Conservation (phyloP, 35 echinoderm and acorn worm species). For the Lytechinus pictus region DNA sequence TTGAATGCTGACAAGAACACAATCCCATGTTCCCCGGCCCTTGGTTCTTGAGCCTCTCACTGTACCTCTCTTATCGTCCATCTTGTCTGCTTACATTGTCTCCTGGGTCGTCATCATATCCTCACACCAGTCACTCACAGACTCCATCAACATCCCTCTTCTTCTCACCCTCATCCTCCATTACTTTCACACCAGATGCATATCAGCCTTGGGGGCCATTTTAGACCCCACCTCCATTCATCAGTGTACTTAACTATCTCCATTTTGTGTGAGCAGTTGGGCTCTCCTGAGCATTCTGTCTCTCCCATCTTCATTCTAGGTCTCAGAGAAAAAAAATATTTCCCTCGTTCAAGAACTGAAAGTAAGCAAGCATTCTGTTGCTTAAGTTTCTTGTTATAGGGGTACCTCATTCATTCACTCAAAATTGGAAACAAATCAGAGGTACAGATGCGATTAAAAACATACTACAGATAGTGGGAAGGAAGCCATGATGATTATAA, state of each 20-base stretch:
- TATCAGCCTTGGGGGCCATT: slow-evolving; percentile 8
- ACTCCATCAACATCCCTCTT: slow-evolving; percentile 17
- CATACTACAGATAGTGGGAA: background rate
- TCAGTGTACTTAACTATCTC: background rate
- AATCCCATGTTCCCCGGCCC: background rate
- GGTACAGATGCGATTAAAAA: background rate
- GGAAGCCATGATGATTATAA: background rate
- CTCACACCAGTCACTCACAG: background rate
- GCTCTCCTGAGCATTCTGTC: background rate
- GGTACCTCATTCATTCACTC: background rate
- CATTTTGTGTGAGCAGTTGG: background rate
- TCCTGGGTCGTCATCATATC: background rate
- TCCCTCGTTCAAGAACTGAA: background rate
- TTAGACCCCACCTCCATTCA: background rate
- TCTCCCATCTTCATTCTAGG: background rate
- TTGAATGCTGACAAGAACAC: background rate
- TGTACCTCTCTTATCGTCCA: background rate
- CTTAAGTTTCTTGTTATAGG: background rate
- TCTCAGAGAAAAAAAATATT: background rate
- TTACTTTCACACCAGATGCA: slow-evolving; percentile 2
- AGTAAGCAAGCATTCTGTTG: background rate
- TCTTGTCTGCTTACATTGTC: background rate
- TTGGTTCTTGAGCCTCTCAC: background rate
- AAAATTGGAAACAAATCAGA: background rate
- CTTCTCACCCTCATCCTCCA: background rate